These are phyloP conservation scores for Chaitophorus viminalis DNA, from an alignment of 2,888 invertebrate species.

Conservation along the genomic window DNA sequence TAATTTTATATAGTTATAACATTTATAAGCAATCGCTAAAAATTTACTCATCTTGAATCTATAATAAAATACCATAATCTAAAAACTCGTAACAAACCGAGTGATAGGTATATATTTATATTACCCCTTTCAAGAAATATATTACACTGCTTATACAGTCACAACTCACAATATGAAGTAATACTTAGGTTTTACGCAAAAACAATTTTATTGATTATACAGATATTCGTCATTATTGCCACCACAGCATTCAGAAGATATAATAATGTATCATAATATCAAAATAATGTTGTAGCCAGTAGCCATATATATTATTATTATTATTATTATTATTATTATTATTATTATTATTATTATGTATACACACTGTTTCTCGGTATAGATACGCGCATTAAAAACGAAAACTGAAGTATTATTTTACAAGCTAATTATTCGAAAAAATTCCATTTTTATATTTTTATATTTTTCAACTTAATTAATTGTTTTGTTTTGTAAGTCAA, in stretches of 20 bases:
- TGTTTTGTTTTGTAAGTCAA: background rate
- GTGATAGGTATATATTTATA: background rate
- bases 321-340: too few relatives aligned
- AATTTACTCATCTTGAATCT: background rate
- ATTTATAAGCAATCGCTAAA: too few relatives aligned
- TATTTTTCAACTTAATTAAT: background rate
- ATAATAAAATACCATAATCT: background rate
- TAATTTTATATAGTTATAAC: background rate
- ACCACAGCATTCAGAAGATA: too few relatives aligned
- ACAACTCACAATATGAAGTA: too few relatives aligned
- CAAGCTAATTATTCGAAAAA: background rate
- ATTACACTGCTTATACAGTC: too few relatives aligned
- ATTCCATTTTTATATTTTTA: background rate
- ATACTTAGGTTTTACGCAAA: too few relatives aligned
- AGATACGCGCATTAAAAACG: background rate
- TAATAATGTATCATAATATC: background rate
- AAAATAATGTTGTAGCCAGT: background rate
- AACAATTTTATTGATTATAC: too few relatives aligned
- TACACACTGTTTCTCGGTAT: background rate
- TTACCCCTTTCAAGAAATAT: too few relatives aligned
- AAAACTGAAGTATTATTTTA: background rate
- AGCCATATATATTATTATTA: too few relatives aligned
- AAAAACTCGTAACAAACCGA: background rate
- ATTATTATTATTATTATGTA: background rate
- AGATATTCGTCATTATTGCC: too few relatives aligned